Conservation (phyloP, 2,888 invertebrate genomes). For the Dendrolimus houi region DNA sequence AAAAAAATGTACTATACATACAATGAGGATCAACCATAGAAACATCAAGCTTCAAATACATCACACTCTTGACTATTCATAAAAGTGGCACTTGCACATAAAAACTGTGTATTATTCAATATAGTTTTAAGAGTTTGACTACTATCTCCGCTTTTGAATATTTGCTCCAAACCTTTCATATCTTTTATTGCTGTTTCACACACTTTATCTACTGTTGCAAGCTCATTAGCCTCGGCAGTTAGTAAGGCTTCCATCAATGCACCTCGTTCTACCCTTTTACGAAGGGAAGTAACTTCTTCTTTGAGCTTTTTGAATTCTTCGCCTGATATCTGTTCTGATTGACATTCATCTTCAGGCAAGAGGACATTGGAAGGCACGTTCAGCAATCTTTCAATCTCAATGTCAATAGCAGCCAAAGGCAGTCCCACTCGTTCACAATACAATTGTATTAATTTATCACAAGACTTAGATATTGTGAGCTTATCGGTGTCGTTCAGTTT, state of each 20-base stretch:
- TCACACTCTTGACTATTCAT: conserved; percentile 23
- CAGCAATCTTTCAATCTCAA: conserved; percentile 52
- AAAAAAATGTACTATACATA: no score
- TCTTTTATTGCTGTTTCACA: conserved; percentile 59
- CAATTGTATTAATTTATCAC: conserved; percentile 51
- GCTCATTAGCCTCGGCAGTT: conserved; percentile 51
- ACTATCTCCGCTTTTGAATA: conserved; percentile 36
- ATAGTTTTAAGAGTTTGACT: conserved; percentile 32
- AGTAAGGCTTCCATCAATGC: conserved; percentile 59
- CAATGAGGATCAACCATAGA: no score
- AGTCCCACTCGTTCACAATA: conserved; percentile 56
- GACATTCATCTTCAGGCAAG: conserved; percentile 58
- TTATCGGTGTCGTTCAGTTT: conserved; percentile 59
- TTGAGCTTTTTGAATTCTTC: conserved; percentile 48
- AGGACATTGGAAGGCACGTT: conserved; percentile 54
- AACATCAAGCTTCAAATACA: conserved; percentile 5
- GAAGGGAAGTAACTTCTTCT: conserved; percentile 45
- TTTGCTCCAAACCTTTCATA: conserved; percentile 50
- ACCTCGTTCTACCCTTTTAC: conserved; percentile 50
- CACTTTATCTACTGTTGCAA: conserved; percentile 46
- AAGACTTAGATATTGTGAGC: conserved; percentile 43
- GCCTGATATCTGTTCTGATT: conserved; percentile 44
- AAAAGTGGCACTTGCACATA: conserved; percentile 48
- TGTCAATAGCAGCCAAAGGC: conserved; percentile 46
- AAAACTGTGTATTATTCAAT: conserved; percentile 39